phyloP scores from a whole-genome alignment of 2,888 invertebrate genomes.

The Troides oblongomaculatus region DNA sequence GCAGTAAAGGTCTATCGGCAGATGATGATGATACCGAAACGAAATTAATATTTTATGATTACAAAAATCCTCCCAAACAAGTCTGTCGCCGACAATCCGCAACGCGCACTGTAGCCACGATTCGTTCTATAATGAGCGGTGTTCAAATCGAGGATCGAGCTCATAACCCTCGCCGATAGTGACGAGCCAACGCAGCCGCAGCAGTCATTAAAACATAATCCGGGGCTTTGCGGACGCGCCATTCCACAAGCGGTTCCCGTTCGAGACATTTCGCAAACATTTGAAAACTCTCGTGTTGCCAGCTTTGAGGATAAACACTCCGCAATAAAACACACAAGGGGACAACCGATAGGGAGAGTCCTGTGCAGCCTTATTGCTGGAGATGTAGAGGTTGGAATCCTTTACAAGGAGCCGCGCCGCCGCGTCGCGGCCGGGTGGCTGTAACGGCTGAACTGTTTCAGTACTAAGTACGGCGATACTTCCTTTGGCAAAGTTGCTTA shows the following conservation, averaged over 20 bases:
- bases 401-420: conserved; percentile 21
- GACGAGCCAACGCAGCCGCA: too few species aligned
- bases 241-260: conserved; percentile 18
- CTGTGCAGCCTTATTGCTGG: background rate
- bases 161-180: too few species aligned
- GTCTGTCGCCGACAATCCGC: too few species aligned
- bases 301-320: conserved; percentile 39
- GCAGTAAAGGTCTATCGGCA: too few species aligned
- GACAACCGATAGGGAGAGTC: background rate
- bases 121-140: too few species aligned
- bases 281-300: conserved; percentile 24
- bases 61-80: too few species aligned
- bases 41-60: too few species aligned
- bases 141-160: too few species aligned
- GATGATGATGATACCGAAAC: too few species aligned
- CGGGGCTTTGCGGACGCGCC: background rate
- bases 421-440: conserved; percentile 48
- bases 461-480: conserved; percentile 48
- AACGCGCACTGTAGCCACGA: too few species aligned
- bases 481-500: conserved; percentile 44
- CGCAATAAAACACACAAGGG: conserved; percentile 47
- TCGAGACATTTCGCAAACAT: conserved; percentile 24
- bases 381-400: conserved; percentile 36
- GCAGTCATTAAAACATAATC: background rate
- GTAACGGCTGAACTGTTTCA: conserved; percentile 60